Percentiles rank a stretch among this genome's conserved stretches.
These are phyloP conservation scores for Liparis tanakae DNA, from an alignment of 2,797 vertebrate species.

Conservation along the genomic window DNA sequence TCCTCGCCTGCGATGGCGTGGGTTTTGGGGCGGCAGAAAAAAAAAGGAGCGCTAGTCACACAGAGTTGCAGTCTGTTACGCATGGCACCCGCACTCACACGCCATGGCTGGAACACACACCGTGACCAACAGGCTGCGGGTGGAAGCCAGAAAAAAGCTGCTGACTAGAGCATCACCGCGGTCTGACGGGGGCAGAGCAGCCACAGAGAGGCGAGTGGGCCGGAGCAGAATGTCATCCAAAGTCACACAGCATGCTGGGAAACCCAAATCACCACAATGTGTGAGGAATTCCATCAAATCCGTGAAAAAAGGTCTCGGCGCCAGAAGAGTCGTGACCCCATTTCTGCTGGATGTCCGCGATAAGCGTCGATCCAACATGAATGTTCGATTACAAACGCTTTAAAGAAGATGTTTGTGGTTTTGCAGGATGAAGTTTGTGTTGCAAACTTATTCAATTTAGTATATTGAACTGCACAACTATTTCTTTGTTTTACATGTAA, in stretches of 20 bases:
- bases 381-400: background rate
- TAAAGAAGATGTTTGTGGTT: background rate
- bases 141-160: conserved; percentile 69
- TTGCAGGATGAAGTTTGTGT: background rate
- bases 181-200: conserved; percentile 54
- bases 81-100: conserved; percentile 65
- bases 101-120: conserved; percentile 65
- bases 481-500: background rate
- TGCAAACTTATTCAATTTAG: background rate
- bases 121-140: conserved; percentile 67
- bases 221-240: conserved; percentile 72
- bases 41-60: conserved; percentile 65
- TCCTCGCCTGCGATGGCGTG: conserved; percentile 37
- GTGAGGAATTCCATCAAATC: conserved; percentile 52
- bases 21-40: conserved; percentile 42
- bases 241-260: conserved; percentile 67
- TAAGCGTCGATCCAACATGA: background rate
- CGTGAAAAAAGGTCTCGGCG: conserved; percentile 21
- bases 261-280: conserved; percentile 48
- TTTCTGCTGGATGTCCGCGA: conserved; percentile 7
- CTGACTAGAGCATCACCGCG: conserved; percentile 68
- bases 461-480: background rate
- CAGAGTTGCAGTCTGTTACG: conserved; percentile 77
- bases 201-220: conserved; percentile 68
- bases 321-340: conserved; percentile 31